Evolutionary conservation across 2,797 vertebrate genomes (phyloP).

Genomic region (Lophius americanus): DNA sequence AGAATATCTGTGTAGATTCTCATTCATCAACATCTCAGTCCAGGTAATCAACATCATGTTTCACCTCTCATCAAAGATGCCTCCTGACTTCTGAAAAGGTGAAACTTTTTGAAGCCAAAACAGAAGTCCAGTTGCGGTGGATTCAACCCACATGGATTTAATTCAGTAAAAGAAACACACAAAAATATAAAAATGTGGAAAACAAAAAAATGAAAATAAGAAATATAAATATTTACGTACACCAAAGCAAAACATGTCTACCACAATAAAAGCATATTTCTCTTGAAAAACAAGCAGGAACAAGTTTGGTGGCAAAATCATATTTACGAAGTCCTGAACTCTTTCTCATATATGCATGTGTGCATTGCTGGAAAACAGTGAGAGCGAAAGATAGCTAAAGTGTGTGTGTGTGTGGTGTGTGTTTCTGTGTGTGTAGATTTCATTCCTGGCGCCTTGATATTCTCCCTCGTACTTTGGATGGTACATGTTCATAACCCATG

Average conservation of each 20-base stretch:
- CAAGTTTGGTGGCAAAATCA: slow-evolving; percentile 16
- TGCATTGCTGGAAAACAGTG: background rate
- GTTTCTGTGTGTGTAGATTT: background rate
- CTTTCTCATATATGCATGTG: slow-evolving; percentile 2
- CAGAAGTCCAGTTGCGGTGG: too few species aligned
- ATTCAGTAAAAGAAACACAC: too few species aligned
- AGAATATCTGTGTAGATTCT: too few species aligned
- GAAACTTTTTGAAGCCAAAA: too few species aligned
- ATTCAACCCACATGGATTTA: too few species aligned
- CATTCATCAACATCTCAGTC: too few species aligned
- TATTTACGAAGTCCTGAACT: slow-evolving; percentile 10
- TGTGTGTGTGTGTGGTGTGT: background rate
- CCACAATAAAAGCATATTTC: too few species aligned
- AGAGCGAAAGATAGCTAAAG: slow-evolving; percentile 4
- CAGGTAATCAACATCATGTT: too few species aligned
- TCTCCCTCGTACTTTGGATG: slow-evolving; percentile 2
- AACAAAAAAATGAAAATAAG: background rate
- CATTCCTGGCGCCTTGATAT: slow-evolving; percentile 26
- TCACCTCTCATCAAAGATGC: too few species aligned
- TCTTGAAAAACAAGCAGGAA: background rate
- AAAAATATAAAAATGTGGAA: too few species aligned
- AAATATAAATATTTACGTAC: background rate
- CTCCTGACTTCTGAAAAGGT: too few species aligned
- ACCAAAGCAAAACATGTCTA: background rate
- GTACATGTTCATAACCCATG: slow-evolving; percentile 16